Evolutionary conservation across 2,797 vertebrate species (phyloP).

Genomic region (Chaetophractus vellerosus): DNA sequence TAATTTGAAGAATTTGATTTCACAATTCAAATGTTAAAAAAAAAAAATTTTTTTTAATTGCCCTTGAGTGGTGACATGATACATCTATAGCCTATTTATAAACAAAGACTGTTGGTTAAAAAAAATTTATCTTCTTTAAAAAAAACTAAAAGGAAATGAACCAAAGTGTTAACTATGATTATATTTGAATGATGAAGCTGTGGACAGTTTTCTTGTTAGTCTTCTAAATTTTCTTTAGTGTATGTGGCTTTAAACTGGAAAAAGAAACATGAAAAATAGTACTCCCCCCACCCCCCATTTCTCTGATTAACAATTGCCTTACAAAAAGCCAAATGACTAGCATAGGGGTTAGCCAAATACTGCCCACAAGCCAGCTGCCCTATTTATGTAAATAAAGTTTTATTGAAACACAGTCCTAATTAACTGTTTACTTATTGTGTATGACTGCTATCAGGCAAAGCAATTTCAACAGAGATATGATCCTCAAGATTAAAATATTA

Average conservation of each 20-base stretch:
- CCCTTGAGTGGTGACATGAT: neutral
- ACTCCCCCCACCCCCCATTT: neutral
- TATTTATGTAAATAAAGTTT: slow-evolving; percentile 9
- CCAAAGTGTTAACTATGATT: neutral
- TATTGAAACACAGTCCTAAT: neutral
- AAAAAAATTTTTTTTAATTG: neutral
- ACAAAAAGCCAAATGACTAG: slow-evolving; percentile 1
- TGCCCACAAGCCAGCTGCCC: neutral
- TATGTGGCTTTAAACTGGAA: slow-evolving; percentile 25
- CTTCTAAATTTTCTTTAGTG: slow-evolving; percentile 19
- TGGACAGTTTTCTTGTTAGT: slow-evolving; percentile 13
- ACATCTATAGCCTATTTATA: neutral
- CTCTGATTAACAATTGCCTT: slow-evolving; percentile 19
- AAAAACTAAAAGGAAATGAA: slow-evolving; percentile 46
- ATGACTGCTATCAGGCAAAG: neutral
- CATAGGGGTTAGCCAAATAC: neutral
- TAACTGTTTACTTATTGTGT: neutral
- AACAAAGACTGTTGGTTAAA: neutral
- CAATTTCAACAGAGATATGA: neutral
- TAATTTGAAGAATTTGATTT: slow-evolving; percentile 24
- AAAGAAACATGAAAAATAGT: neutral
- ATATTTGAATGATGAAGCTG: neutral
- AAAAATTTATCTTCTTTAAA: neutral
- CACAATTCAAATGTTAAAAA: slow-evolving; percentile 22
- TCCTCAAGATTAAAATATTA: neutral